These are phyloP conservation scores for Brachyopa scutellaris DNA, from an alignment of 2,888 invertebrate species.

Conservation along the genomic window DNA sequence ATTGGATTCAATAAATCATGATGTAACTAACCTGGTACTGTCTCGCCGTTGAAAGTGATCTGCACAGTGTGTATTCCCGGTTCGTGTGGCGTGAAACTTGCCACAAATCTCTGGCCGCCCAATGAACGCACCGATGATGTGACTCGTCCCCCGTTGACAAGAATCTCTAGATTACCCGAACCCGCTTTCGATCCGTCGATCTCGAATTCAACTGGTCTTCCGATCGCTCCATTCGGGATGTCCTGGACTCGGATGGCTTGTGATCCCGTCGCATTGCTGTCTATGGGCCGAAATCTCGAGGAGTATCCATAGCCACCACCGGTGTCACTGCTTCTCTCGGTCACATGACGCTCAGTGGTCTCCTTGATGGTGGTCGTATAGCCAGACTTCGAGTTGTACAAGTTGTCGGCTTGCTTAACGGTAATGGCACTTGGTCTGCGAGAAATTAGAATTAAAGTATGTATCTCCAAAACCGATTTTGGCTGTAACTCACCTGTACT, in stretches of 20 bases:
- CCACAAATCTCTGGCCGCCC: conserved; percentile 93
- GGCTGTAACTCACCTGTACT: conserved; percentile 64
- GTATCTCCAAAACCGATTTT: too few species aligned
- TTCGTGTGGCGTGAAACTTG: conserved; percentile 96
- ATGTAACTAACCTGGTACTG: conserved; percentile 90
- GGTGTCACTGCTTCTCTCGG: conserved; percentile 75
- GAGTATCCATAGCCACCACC: conserved; percentile 77
- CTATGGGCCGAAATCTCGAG: conserved; percentile 82
- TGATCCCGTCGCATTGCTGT: conserved; percentile 88
- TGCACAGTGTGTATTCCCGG: conserved; percentile 93
- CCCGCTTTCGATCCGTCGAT: conserved; percentile 98
- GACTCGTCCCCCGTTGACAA: conserved; percentile 97
- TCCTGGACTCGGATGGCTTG: conserved; percentile 92
- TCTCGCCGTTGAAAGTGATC: conserved; percentile 96
- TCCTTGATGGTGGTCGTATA: conserved; percentile 81
- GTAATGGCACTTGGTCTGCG: conserved; percentile 80
- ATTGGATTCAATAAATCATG: not conserved
- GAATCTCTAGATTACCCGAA: conserved; percentile 96
- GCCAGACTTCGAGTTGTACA: conserved; percentile 79
- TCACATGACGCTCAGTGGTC: conserved; percentile 80
- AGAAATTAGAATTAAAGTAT: too few species aligned
- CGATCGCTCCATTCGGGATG: conserved; percentile 93
- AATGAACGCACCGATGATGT: conserved; percentile 96
- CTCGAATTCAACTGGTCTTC: conserved; percentile 97
- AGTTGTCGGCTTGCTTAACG: conserved; percentile 80